Base-by-base conservation (phyloP, 2,888 invertebrate species). In the Netelia melanura region DNA sequence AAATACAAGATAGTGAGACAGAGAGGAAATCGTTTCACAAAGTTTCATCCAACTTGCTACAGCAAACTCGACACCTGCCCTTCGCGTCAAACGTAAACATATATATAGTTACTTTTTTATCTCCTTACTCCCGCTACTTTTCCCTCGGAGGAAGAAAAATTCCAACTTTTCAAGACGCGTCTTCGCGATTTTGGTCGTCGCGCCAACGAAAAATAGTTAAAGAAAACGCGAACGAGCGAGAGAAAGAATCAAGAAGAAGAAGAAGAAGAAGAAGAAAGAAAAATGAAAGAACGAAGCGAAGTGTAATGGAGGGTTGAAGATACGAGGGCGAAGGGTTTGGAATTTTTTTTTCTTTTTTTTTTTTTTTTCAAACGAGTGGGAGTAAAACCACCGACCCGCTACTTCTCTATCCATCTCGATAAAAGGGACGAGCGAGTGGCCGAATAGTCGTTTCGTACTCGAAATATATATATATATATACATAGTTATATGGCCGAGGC, bases 51-150 rank as follows among this genome's bases (percentile, higher is more conserved):
- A 84, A 86, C 23, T 30, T 14, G n/a, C 25, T 48, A 14, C 54
- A 61, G 81, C 65, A 68, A 30, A 67, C 3, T 17, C 17, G 84
- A 84, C 86, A 86, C 84, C 82, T 86, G 84, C 80, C 82, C 77
- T 77, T 80, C 86, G 84, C 81, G 84, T 84, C 80, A 82, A 48
- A 14, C 70, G 86, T 78, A 82, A 86, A 84, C 38, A 38, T 38
- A 38, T 38, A 30, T 30, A 30, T 30, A 30, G 38, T 38, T 38
- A 6, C 82, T 84, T 86, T 84, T 80, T 21, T 71, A 72, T 72
- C 11, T 52, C 21, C 72, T 72, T 79, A 75, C 74, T 68, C 72
- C 65, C 21, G 54, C 56, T 67, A 25, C 56, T 58, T 23, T 38
- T 77, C 48, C 48, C 3, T 48, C 48, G 14, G 65, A 10, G 43